Percentiles rank a stretch among this genome's conserved stretches.
phyloP scores from a whole-genome alignment of 2,113 vertebrate genomes.

The Benitochromis conjunctus region DNA sequence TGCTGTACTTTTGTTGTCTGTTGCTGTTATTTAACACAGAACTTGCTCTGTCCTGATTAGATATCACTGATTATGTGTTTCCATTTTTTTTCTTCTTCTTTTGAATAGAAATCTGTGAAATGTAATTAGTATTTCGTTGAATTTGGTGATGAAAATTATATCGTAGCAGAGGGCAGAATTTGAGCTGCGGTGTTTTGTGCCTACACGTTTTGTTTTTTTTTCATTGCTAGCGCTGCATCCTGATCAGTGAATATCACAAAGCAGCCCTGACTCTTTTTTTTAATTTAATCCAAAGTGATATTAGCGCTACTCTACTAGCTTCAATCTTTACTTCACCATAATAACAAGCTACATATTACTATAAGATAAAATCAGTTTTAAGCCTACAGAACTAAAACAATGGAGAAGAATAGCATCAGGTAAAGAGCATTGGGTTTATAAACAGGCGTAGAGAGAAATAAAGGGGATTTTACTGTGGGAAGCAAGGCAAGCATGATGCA shows the following conservation, averaged over 20 bases:
- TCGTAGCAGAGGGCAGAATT: neutral
- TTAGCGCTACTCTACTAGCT: neutral
- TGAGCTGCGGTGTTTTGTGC: neutral
- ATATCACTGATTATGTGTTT: neutral
- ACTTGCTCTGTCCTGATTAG: neutral
- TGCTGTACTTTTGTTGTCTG: neutral
- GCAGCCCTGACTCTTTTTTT: neutral
- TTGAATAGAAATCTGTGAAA: neutral
- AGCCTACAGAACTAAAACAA: neutral
- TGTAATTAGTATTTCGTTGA: neutral
- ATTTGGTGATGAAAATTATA: neutral
- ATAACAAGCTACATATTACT: conserved; percentile 8
- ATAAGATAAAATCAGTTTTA: neutral
- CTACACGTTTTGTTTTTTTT: conserved; percentile 3
- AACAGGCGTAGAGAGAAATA: neutral
- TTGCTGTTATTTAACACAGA: neutral
- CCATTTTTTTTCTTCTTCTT: neutral
- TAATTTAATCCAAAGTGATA: neutral
- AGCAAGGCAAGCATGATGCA: neutral
- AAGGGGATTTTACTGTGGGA: neutral
- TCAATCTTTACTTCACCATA: neutral
- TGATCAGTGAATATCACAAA: neutral
- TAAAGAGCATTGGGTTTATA: neutral
- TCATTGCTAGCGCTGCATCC: neutral
- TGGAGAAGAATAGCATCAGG: neutral